Base-by-base conservation (phyloP, 1,140 invertebrate genomes). In the Drosophila neocordata region DNA sequence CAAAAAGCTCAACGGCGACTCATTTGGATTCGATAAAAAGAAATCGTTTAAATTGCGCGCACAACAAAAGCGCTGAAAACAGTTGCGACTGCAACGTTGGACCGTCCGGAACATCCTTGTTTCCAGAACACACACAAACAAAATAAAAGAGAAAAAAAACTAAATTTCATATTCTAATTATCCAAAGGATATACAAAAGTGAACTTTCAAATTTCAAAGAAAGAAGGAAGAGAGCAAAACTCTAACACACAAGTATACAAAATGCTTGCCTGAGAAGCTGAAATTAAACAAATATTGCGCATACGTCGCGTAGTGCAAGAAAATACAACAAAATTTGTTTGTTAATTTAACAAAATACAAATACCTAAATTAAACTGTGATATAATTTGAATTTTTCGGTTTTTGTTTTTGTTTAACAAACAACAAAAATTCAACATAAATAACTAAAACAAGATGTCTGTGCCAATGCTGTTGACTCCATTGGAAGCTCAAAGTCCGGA, bases 31-130 rank as follows among this genome's bases (percentile, higher is more conserved):
- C 82, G 82, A 87, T 87, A 87, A 87, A 84, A 87, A 82, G 83
- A 88, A 82, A 88, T 87, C 82, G 82, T 77, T 87, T 88, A 87
- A 87, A 88, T 88, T 87, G 82, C 82, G 79, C 82, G 75, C 83
- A 87, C 83, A 83, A 82, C 81, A 87, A 82, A 79, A 88, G 56
- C 65, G 82, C 65, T 73, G 15, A 20, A 62, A 87, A 87, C 82
- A 87, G 82, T 87, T 87, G 83, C 82, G 79, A 64, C 48, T 78
- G 82, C 82, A 85, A 85, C 82, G 82, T 85, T 83, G 77, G 44
- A 77, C 73, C 68, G 79, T 79, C 79, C 53, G 66, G 53, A 70
- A 51, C 65, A 71, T 87, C 74, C 74, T 67, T 67, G 44, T 62
- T 74, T 60, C 56, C 41, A 51, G 27, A 31, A 31, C 27, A 55